Evolutionary conservation across 2,888 invertebrate species (phyloP).

Genomic region (Nymphalis polychloros): DNA sequence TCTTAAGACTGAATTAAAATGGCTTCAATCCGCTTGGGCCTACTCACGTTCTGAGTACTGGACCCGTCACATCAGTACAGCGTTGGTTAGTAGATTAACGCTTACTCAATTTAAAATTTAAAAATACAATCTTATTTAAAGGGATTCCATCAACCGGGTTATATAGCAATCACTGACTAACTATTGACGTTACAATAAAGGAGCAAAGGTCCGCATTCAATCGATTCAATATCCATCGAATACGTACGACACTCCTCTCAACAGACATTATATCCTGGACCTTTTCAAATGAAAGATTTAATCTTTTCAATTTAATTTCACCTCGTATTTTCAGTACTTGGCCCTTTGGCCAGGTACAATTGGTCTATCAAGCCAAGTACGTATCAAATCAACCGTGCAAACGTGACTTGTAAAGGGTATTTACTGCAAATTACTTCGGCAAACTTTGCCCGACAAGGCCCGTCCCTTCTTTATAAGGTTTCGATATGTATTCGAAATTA

Average conservation of each 20-base stretch:
- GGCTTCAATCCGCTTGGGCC: too few species aligned
- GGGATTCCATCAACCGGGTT: too few species aligned
- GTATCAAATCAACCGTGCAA: slow-evolving; percentile 48
- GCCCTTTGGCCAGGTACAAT: slow-evolving; percentile 31
- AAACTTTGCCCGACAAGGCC: slow-evolving; percentile 25
- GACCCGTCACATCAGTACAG: too few species aligned
- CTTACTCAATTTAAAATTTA: too few species aligned
- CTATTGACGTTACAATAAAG: not conserved
- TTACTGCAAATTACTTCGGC: slow-evolving; percentile 56
- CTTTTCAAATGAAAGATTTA: slow-evolving; percentile 65
- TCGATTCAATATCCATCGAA: slow-evolving; percentile 40
- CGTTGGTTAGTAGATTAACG: too few species aligned
- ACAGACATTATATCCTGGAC: slow-evolving; percentile 39
- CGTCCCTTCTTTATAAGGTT: slow-evolving; percentile 32
- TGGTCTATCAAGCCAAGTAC: slow-evolving; percentile 20
- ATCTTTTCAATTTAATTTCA: slow-evolving; percentile 55
- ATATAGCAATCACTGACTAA: not conserved
- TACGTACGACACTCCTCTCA: slow-evolving; percentile 36
- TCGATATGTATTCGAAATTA: slow-evolving; percentile 28
- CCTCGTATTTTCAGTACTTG: slow-evolving; percentile 29
- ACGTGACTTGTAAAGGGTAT: slow-evolving; percentile 47
- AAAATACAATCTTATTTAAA: too few species aligned
- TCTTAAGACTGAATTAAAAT: too few species aligned
- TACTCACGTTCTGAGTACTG: too few species aligned
- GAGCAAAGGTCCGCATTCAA: slow-evolving; percentile 13